A percentile compares a stretch with the other conserved stretches of the same genome.
Evolutionary conservation across 2,113 vertebrate genomes (phyloP).

Genomic region (Alouatta palliata): DNA sequence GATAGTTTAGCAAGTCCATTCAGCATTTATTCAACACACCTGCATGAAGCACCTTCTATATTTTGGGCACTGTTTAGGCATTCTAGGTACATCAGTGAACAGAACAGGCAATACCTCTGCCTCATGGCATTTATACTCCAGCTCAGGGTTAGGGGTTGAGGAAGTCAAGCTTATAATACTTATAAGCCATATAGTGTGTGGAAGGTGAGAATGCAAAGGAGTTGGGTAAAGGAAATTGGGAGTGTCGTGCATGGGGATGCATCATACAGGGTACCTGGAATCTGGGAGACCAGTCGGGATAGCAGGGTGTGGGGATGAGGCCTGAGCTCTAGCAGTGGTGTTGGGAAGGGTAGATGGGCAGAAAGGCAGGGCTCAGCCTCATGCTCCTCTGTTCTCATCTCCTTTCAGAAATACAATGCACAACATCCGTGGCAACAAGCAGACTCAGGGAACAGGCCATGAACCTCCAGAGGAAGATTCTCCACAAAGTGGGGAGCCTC

Average conservation of each 20-base stretch:
- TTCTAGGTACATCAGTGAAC: neutral
- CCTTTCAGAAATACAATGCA: constrained; percentile 91
- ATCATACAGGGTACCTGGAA: neutral
- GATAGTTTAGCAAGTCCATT: neutral
- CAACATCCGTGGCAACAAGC: constrained; percentile 86
- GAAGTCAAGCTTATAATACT: neutral
- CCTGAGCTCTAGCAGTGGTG: neutral
- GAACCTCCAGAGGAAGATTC: constrained; percentile 78
- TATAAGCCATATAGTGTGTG: neutral
- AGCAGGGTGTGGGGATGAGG: accelerated
- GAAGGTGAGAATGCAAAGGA: neutral
- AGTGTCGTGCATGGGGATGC: accelerated
- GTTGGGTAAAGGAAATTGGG: neutral
- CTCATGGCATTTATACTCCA: neutral
- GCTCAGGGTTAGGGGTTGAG: neutral
- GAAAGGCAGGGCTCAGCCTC: neutral
- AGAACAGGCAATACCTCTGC: neutral
- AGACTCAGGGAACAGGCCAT: constrained; percentile 80
- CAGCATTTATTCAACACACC: neutral
- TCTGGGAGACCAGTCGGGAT: too few species aligned
- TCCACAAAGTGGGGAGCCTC: constrained; percentile 64
- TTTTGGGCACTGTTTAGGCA: neutral
- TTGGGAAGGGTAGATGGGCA: neutral
- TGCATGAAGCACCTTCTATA: neutral
- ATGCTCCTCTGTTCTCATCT: neutral